Conservation (phyloP, 1,140 invertebrate genomes). For the Drosophila lacteicornis region DNA sequence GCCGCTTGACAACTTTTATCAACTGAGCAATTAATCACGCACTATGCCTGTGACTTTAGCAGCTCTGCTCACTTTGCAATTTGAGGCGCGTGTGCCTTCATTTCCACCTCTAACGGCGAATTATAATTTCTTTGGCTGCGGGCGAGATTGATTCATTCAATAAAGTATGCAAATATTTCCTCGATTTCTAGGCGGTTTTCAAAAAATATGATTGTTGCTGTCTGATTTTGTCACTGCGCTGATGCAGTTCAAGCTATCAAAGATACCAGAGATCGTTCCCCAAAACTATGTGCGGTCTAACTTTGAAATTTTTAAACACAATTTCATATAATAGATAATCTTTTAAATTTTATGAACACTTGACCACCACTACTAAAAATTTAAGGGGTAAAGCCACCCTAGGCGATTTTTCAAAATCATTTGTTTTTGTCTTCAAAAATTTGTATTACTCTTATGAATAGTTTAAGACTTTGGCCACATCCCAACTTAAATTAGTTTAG, state of each 20-base stretch:
- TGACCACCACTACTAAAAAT: no score
- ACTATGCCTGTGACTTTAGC: slow-evolving; percentile 41
- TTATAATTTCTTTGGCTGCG: slow-evolving; percentile 44
- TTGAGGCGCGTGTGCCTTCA: slow-evolving; percentile 53
- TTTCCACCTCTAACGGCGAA: slow-evolving; percentile 56
- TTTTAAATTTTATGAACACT: no score
- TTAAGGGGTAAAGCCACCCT: no score
- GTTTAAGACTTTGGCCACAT: no score
- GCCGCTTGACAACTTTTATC: slow-evolving; percentile 43
- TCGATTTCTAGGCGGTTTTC: slow-evolving; percentile 6
- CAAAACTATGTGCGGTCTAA: no score
- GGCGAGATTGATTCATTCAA: slow-evolving; percentile 61
- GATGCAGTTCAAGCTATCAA: slow-evolving; percentile 14
- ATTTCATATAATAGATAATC: no score
- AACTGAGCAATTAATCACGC: slow-evolving; percentile 64
- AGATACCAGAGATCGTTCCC: not conserved
- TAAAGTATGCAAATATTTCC: slow-evolving; percentile 65
- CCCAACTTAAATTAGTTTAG: no score
- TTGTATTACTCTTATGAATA: no score
- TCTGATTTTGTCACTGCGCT: slow-evolving; percentile 3
- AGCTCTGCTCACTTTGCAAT: slow-evolving; percentile 20
- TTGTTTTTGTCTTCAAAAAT: no score
- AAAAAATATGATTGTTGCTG: not conserved
- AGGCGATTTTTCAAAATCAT: no score
- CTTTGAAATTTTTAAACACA: no score